Base-by-base conservation (phyloP, 2,888 invertebrate genomes). In the Apamea anceps region DNA sequence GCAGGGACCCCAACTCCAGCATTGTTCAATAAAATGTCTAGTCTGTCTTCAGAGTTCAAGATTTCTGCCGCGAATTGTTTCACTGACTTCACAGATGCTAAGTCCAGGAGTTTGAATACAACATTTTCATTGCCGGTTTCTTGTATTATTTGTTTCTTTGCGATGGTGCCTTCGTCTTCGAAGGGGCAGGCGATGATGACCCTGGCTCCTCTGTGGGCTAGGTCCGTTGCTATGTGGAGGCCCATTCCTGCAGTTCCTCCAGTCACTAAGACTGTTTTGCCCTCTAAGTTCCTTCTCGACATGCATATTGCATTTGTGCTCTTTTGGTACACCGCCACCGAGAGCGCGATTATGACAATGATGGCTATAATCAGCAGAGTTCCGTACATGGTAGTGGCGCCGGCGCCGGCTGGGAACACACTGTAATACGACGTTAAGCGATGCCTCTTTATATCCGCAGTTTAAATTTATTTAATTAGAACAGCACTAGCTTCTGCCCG, bases 1-100 rank as follows among this genome's bases (percentile, higher is more conserved):
- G 10, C 72, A 2, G 87, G 87, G 4, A 83, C 0, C 12, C 98
- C 97, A 0, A 98, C 98, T 1, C 99, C 99, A 0, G 99, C 99
- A 92, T 99, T 99, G 92, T 99, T 99, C 72, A 99, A 97, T 25
- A 99, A 95, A 15, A 99, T 98, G 93, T 99, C 98, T 79, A 99
- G 94, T 90, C 97, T 97, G 8, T 96, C 92, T 95, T 98, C 98
- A 2, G 97, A 97, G 86, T 97, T 96, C 48, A 98, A 97, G 63
- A 99, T 97, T 80, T 98, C 98, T 12, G 97, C 97, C 0, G 98
- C 98, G 92, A 99, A 99, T 83, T 97, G 97, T 45, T 98, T 97
- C 12, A 98, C 97, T 0, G 98, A 98, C 87, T 97, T 97, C 86
- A 98, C 95, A 0, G 98, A 98, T 6, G 98, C 97, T 32, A 99